Evolutionary conservation across 2,797 vertebrate genomes (phyloP).

Genomic region (Pseudochirops cupreus): DNA sequence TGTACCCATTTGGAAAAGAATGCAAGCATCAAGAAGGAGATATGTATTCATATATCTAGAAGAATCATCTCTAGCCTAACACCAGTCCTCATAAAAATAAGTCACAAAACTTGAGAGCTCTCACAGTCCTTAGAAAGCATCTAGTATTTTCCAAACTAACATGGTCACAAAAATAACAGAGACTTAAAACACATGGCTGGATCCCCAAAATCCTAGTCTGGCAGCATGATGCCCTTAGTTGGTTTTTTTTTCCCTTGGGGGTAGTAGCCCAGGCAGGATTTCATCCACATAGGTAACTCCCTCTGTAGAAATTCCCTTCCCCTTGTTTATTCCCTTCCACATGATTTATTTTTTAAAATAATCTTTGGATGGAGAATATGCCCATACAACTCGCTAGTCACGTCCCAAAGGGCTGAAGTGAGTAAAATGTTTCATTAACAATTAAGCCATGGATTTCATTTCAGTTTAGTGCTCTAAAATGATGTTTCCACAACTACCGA

Average conservation of each 20-base stretch:
- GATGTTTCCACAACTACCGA: too few species aligned
- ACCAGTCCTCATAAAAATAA: not conserved
- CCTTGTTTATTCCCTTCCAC: too few species aligned
- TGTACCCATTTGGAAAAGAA: not conserved
- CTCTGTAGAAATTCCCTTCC: not conserved
- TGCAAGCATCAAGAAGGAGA: not conserved
- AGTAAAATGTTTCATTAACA: too few species aligned
- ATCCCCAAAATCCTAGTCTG: not conserved
- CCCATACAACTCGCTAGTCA: too few species aligned
- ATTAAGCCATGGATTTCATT: too few species aligned
- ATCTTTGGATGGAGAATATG: too few species aligned
- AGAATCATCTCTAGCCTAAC: not conserved
- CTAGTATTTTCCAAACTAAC: not conserved
- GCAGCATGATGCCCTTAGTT: not conserved
- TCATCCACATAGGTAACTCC: not conserved
- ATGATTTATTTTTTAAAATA: too few species aligned
- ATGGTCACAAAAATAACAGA: not conserved
- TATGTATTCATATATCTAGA: not conserved
- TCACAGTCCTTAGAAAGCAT: not conserved
- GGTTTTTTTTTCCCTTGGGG: not conserved
- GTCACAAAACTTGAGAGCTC: not conserved
- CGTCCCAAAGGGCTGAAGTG: too few species aligned
- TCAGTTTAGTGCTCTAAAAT: too few species aligned
- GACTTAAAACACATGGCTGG: not conserved
- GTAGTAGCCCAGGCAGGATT: not conserved